Evolutionary conservation across 2,113 vertebrate genomes (phyloP).

Genomic region (Vicugna pacos): DNA sequence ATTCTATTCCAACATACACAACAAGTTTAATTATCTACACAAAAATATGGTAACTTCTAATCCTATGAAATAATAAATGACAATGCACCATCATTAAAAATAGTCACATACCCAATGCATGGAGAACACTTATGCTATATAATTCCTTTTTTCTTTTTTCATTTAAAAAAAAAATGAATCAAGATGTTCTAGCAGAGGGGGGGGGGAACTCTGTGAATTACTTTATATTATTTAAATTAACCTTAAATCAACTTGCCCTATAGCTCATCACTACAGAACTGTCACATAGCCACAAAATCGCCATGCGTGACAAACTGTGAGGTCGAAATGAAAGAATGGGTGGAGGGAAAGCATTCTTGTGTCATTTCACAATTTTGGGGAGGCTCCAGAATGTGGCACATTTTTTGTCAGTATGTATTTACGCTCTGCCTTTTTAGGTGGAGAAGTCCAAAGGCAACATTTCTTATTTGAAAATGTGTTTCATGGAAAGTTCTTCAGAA

Average conservation of each 20-base stretch:
- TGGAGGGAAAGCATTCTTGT: slow-evolving; percentile 68
- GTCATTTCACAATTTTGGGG: slow-evolving; percentile 73
- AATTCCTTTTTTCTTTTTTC: not conserved
- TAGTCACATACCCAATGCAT: not conserved
- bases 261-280: slow-evolving; percentile 78
- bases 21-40: slow-evolving; percentile 12
- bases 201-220: slow-evolving; percentile 59
- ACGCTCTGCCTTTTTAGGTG: not conserved
- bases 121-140: not conserved
- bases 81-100: not conserved
- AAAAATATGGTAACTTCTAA: slow-evolving; percentile 53
- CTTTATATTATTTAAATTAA: slow-evolving; percentile 80
- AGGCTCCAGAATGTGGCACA: not conserved
- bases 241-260: slow-evolving; percentile 82
- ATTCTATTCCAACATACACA: not conserved
- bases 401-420: not conserved
- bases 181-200: slow-evolving; percentile 31
- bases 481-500: slow-evolving; percentile 53
- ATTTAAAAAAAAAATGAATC: slow-evolving; percentile 37
- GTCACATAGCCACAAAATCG: slow-evolving; percentile 76
- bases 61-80: slow-evolving; percentile 47
- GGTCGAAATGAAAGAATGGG: slow-evolving; percentile 79
- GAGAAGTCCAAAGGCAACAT: slow-evolving; percentile 36
- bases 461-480: not conserved
- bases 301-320: slow-evolving; percentile 72